These are phyloP conservation scores for Tachycineta bicolor DNA, from an alignment of 2,113 vertebrate genomes.

Conservation along the genomic window DNA sequence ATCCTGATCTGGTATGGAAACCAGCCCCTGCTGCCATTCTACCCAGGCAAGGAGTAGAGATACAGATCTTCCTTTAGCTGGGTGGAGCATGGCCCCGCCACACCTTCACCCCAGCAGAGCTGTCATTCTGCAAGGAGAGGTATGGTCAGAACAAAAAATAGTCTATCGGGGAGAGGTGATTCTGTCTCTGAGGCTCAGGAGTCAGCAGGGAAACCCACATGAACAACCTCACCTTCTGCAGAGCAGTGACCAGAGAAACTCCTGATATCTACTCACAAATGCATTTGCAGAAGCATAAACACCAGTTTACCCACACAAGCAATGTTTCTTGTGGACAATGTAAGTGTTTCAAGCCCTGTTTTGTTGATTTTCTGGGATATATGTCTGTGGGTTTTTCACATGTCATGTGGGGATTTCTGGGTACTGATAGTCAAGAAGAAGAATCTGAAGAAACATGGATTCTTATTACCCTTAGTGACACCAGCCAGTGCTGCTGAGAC, in stretches of 20 bases:
- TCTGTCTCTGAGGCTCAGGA: not conserved
- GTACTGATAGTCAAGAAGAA: not conserved
- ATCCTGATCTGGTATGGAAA: not conserved
- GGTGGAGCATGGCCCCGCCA: fast-evolving
- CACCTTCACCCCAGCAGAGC: not conserved
- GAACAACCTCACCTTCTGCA: not conserved
- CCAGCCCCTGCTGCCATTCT: not conserved
- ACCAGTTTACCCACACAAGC: not conserved
- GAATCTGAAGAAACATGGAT: not conserved
- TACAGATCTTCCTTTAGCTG: not conserved
- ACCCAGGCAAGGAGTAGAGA: not conserved
- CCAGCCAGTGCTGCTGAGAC: not conserved
- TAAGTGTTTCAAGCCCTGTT: not conserved
- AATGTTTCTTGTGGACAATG: not conserved
- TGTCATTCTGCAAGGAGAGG: not conserved
- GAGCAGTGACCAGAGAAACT: not conserved
- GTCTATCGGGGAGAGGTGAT: not conserved
- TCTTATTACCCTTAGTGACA: not conserved
- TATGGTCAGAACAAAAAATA: not conserved
- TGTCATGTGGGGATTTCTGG: not conserved
- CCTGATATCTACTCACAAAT: not conserved
- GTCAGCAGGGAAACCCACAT: not conserved
- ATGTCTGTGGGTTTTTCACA: not conserved
- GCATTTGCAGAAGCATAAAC: not conserved
- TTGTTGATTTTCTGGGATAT: not conserved